Evolutionary conservation across 1,140 invertebrate species (phyloP).

Genomic region (Drosophila pandora): DNA sequence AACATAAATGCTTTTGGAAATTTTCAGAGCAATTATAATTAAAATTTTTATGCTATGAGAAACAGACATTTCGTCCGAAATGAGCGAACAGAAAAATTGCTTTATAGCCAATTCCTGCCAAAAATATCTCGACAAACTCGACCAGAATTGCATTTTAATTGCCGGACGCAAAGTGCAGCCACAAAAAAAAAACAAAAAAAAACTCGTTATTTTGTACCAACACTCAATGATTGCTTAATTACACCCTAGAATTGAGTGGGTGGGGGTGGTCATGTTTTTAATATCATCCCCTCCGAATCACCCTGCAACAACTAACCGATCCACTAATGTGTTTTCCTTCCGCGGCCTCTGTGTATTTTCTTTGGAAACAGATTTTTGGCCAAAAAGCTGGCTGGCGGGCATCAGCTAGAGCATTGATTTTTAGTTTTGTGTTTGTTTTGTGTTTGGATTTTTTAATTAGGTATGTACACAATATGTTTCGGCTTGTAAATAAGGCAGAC

Average conservation of each 20-base stretch:
- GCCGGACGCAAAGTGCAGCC: constrained; percentile 26
- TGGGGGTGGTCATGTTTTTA: constrained; percentile 31
- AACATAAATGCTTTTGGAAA: constrained; percentile 41
- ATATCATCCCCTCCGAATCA: constrained; percentile 17
- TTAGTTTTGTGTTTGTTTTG: constrained; percentile 53
- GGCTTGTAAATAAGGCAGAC: constrained; percentile 68
- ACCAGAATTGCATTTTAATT: constrained; percentile 41
- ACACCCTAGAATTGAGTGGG: constrained; percentile 34
- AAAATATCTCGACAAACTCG: constrained; percentile 29
- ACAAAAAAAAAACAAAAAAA: background rate
- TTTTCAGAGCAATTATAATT: constrained; percentile 43
- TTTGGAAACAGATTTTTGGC: constrained; percentile 20
- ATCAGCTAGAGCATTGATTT: constrained; percentile 15
- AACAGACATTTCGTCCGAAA: constrained; percentile 38
- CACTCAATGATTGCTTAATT: constrained; percentile 46
- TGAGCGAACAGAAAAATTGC: constrained; percentile 4
- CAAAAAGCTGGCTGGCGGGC: constrained; percentile 5
- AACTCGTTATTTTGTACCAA: background rate
- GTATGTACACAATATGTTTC: constrained; percentile 41
- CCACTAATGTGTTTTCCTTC: constrained; percentile 52
- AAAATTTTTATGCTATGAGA: constrained; percentile 33
- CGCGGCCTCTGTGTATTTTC: constrained; percentile 33
- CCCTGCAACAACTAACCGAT: constrained; percentile 19
- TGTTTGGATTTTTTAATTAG: constrained; percentile 76
- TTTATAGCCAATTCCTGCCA: constrained; percentile 19